A percentile compares a stretch with the other conserved stretches of the same genome.
Conservation (phyloP, 2,797 vertebrate species). For the Spea hammondii region DNA sequence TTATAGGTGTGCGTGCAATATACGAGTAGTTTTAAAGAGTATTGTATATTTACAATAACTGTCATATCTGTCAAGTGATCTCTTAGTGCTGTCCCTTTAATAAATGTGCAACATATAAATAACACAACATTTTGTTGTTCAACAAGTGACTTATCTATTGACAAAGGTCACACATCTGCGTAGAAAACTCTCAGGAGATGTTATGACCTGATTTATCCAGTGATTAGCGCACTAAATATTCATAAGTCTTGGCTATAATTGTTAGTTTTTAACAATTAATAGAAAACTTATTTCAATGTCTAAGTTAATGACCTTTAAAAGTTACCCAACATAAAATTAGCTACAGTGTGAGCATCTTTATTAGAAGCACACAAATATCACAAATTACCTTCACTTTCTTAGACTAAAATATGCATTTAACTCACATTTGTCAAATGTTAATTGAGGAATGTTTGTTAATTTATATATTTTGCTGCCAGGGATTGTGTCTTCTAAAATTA, state of each 20-base stretch:
- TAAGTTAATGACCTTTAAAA: constrained; percentile 11
- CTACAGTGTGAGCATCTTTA: background rate
- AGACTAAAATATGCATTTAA: background rate
- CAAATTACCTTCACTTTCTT: background rate
- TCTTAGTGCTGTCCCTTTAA: background rate
- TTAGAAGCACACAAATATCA: background rate
- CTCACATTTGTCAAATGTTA: background rate
- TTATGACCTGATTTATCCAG: background rate
- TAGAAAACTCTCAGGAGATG: background rate
- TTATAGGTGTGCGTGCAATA: too few relatives aligned
- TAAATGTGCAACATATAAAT: background rate
- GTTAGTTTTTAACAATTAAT: constrained; percentile 6
- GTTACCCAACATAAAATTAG: constrained; percentile 8
- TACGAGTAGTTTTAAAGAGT: too few relatives aligned
- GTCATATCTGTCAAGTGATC: background rate
- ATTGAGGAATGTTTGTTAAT: background rate
- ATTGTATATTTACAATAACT: background rate
- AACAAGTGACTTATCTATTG: background rate
- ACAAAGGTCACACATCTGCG: constrained; percentile 2
- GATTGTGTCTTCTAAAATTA: background rate
- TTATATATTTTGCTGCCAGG: background rate
- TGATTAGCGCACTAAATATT: background rate
- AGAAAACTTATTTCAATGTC: constrained; percentile 21
- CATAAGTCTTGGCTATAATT: constrained; percentile 15
- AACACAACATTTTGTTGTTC: constrained; percentile 1